Evolutionary conservation across 2,113 vertebrate species (phyloP), one percentile per base, ranked within the genome.

Genomic region (Equus przewalskii): DNA sequence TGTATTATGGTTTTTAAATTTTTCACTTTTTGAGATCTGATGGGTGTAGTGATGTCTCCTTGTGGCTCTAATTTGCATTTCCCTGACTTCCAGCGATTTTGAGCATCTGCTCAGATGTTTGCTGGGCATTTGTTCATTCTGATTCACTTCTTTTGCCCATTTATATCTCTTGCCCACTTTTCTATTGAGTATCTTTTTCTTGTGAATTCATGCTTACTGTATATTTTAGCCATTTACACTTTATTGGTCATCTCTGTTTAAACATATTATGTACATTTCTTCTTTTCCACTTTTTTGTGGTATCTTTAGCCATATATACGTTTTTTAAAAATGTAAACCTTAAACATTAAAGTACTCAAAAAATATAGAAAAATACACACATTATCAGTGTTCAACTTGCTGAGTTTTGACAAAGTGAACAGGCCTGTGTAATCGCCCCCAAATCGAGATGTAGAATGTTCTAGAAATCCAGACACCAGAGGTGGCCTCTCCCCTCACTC

Each of bases 401-500:
- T 51, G 88, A 41, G 8, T 28, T 41, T 41, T 15, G 26, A 70
- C 81, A 11, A 28, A 36, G 41, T 3, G 10, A 15, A 54, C 15
- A 44, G 1, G 9, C 9, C 72, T 6, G 7, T 26, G 72, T 60
- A 6, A 28, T 44, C 13, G 7, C 21, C 8, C 2, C 28, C 14
- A 7, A 24, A 1, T 26, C 54, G 33, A 26, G 79, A 41, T 0
- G 14, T 58, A 14, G 41, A 60, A 24, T 30, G 36, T 9, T 5
- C 4, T 14, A 10, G 78, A 44, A 58, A 1, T 26, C 13, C 13
- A 1, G 51, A 9, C 12, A 49, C 62, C 28, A 3, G 36, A 10
- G 30, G 60, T 3, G 3, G 13, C 0, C 22, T 6, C 41, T 0
- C 0, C 33, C 54, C n/a, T 1, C 0, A 5, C 28, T 1, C 16